Base-by-base conservation (phyloP, 2,888 invertebrate genomes). In the Drosophila anomalipes region DNA sequence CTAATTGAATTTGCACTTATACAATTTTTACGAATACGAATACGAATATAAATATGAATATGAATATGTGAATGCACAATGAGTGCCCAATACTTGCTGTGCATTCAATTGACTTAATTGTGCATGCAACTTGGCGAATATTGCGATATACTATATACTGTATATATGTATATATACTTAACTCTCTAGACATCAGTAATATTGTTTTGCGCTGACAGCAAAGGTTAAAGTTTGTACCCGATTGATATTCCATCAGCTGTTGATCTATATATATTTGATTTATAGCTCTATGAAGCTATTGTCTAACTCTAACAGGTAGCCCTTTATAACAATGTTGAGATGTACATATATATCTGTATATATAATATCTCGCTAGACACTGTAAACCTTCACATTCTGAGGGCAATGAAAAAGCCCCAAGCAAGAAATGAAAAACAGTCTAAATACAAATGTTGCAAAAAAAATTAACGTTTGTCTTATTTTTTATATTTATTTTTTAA, bases 1-100 rank as follows among this genome's bases (percentile, higher is more conserved):
- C 59, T 71, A 79, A 80, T 75, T 79, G 44, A 79, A 71, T 68
- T 66, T 73, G 67, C 69, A 79, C 79, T 79, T 79, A 76, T 80
- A 81, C 72, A 64, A 65, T 69, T 59, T 62, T 28, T 61, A 64
- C 73, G 66, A 62, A 64, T 76, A 66, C 47, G 71, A 74, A 67
- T 72, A 51, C 70, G 70, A 53, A 60, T 22, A 39, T 41, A 22
- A 37, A 61, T 82, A 61, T 41, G n/a, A 30, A 37, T 59, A 66
- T 74, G 19, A 39, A 41, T 58, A 60, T 69, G 33, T 69, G 60
- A 61, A 69, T 63, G 59, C 62, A 44, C 59, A 54, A 44, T 56
- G 51, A 51, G 64, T 58, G 47, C 59, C 33, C 35, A 59, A 59
- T 59, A 58, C 30, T 51, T 44, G 59, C 52, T 70, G 81, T 69